Conservation (phyloP, 1,140 invertebrate genomes). For the Gonatopus flavifemur region DNA sequence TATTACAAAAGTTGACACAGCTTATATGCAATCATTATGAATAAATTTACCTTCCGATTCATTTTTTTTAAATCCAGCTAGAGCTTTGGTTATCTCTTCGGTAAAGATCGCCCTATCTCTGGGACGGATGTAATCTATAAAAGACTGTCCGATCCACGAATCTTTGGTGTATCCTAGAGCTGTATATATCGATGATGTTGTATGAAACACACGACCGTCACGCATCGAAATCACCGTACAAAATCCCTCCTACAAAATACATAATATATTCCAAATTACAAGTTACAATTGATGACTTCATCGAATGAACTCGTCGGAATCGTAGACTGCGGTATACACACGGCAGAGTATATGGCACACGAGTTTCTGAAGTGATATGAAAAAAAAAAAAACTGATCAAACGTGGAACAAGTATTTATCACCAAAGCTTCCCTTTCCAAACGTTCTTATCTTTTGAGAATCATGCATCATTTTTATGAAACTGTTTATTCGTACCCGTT, state of each 20-base stretch:
- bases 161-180: constrained; percentile 80
- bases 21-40: not conserved
- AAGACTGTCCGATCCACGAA: constrained; percentile 81
- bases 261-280: not conserved
- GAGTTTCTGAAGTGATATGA: too few species aligned
- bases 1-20: too few species aligned
- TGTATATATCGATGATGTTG: constrained; percentile 69
- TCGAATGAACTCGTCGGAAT: too few species aligned
- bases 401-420: too few species aligned
- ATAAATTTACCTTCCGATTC: constrained; percentile 31
- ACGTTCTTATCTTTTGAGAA: too few species aligned
- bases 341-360: too few species aligned
- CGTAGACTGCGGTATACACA: too few species aligned
- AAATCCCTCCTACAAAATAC: constrained; percentile 66
- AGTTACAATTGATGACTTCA: too few species aligned
- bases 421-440: too few species aligned
- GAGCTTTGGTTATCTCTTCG: constrained; percentile 62
- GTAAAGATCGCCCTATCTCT: constrained; percentile 70
- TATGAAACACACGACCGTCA: constrained; percentile 78
- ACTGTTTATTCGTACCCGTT: too few species aligned
- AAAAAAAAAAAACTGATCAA: constrained; percentile 8
- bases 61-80: constrained; percentile 37
- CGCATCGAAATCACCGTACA: constrained; percentile 79
- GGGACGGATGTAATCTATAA: constrained; percentile 83
- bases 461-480: too few species aligned